Evolutionary conservation across 2,797 vertebrate genomes (phyloP).

Genomic region (Acanthurus tractus): DNA sequence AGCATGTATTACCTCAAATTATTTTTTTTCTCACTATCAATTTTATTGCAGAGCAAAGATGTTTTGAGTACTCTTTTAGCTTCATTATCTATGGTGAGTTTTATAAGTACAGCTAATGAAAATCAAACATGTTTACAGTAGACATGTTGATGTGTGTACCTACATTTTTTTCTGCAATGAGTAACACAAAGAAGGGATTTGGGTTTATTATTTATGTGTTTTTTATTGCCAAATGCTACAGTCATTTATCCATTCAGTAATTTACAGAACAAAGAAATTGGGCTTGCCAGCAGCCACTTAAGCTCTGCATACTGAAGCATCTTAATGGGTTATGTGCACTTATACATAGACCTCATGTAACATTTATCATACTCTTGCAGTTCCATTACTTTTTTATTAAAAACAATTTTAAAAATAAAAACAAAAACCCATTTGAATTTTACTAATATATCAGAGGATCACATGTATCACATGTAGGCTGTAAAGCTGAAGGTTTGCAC

Average conservation of each 20-base stretch:
- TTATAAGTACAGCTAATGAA: not conserved
- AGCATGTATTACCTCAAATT: not conserved
- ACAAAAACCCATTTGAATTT: not conserved
- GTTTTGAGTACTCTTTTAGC: not conserved
- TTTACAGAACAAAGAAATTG: not conserved
- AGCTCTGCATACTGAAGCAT: not conserved
- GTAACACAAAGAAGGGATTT: too few species aligned
- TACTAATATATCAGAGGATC: not conserved
- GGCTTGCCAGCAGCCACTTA: not conserved
- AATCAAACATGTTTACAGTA: not conserved
- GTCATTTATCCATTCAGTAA: not conserved
- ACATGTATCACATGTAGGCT: not conserved
- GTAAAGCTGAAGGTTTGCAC: not conserved
- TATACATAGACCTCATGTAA: not conserved
- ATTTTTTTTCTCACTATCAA: not conserved
- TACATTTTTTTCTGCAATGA: not conserved
- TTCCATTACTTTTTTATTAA: not conserved
- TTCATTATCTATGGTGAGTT: not conserved
- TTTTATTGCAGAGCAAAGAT: conserved; percentile 1
- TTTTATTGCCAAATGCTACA: not conserved
- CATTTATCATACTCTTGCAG: not conserved
- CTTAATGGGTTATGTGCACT: not conserved
- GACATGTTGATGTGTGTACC: not conserved
- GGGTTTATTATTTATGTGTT: not conserved
- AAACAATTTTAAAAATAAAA: conserved; percentile 1